phyloP scores from a whole-genome alignment of 2,113 vertebrate genomes.

The Odocoileus virginianus region DNA sequence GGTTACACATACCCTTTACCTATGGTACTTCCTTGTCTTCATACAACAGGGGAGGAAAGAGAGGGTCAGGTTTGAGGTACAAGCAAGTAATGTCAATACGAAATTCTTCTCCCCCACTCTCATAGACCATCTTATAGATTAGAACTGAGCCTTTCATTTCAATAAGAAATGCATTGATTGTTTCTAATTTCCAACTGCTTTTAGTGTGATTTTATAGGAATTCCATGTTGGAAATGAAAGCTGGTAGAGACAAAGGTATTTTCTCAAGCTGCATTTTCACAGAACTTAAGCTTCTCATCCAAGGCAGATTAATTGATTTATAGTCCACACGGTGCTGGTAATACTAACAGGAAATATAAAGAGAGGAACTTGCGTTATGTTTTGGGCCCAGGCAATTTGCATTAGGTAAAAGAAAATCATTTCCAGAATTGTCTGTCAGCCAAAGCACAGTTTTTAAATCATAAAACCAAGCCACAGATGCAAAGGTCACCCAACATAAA shows the following conservation, averaged over 20 bases:
- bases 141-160: neutral
- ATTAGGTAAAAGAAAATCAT: slow-evolving; percentile 52
- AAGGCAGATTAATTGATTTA: slow-evolving; percentile 54
- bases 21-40: neutral
- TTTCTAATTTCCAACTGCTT: slow-evolving; percentile 26
- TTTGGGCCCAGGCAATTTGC: slow-evolving; percentile 55
- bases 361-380: slow-evolving; percentile 41
- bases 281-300: neutral
- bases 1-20: neutral
- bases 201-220: slow-evolving; percentile 20
- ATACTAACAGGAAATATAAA: slow-evolving; percentile 60
- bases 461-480: slow-evolving; percentile 55
- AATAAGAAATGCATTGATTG: slow-evolving; percentile 8
- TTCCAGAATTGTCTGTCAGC: slow-evolving; percentile 46
- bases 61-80: neutral
- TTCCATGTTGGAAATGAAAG: slow-evolving; percentile 33
- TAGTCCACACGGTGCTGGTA: slow-evolving; percentile 45
- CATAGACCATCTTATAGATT: neutral
- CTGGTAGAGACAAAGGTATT: slow-evolving; percentile 7
- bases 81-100: neutral
- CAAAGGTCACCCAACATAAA: slow-evolving; percentile 71
- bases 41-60: neutral
- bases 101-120: neutral
- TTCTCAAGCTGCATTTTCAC: slow-evolving; percentile 22
- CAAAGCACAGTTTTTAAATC: slow-evolving; percentile 61